Percentiles rank a stretch among this genome's conserved stretches.
These are phyloP conservation scores for Eudasyphora cyanicolor DNA, from an alignment of 2,888 invertebrate species.

Conservation along the genomic window DNA sequence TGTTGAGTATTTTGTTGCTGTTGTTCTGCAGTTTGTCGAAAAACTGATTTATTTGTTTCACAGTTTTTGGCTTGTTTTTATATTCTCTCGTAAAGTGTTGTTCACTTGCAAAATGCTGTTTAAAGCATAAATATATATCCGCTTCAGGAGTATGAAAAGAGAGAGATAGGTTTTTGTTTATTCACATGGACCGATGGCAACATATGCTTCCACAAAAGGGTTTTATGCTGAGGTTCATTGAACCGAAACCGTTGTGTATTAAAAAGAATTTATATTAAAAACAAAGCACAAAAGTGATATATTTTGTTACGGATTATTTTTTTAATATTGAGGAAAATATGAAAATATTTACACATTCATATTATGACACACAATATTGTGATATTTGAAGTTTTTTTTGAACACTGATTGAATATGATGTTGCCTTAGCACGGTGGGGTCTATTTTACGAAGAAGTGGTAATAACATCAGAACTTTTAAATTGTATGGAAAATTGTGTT, in stretches of 20 bases:
- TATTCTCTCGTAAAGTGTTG: background rate
- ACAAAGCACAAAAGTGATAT: background rate
- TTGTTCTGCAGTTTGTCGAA: background rate
- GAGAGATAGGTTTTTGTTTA: background rate
- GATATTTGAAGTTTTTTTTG: too few relatives aligned
- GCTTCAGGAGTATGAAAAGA: background rate
- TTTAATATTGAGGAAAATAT: too few relatives aligned
- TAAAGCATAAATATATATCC: background rate
- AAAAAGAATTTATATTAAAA: slow-evolving; percentile 19
- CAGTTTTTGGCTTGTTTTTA: background rate
- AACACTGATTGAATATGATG: too few relatives aligned
- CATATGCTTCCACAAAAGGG: background rate
- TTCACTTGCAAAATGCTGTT: slow-evolving; percentile 5
- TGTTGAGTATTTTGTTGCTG: background rate
- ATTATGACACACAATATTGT: too few relatives aligned
- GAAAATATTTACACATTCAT: too few relatives aligned
- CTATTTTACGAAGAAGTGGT: too few relatives aligned
- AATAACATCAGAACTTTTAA: too few relatives aligned
- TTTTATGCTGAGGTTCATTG: slow-evolving; percentile 15
- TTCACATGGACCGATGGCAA: background rate
- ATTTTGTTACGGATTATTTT: too few relatives aligned
- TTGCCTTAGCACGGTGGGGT: too few relatives aligned
- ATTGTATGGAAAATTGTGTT: too few relatives aligned
- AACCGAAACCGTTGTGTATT: slow-evolving; percentile 2
- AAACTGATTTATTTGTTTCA: slow-evolving; percentile 10